Evolutionary conservation across 2,888 invertebrate genomes (phyloP).

Genomic region (Epistrophella euchroma): DNA sequence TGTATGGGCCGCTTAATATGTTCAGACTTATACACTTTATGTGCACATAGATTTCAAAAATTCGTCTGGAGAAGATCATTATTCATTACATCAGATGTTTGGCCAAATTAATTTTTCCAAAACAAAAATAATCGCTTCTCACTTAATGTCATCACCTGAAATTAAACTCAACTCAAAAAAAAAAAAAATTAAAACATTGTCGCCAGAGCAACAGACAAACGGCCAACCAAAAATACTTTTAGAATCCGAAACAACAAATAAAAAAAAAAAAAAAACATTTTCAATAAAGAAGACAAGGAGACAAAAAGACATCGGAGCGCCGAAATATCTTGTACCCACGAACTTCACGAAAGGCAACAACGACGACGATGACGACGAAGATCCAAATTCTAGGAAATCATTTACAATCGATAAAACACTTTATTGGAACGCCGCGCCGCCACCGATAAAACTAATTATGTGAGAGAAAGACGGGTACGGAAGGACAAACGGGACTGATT

Average conservation of each 20-base stretch:
- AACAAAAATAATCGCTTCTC: background rate
- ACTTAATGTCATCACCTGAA: background rate
- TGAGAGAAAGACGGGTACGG: slow-evolving; percentile 43
- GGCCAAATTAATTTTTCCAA: background rate
- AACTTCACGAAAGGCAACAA: background rate
- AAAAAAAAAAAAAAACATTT: slow-evolving; percentile 29
- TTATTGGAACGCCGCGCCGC: slow-evolving; percentile 68
- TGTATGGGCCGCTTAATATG: too few relatives aligned
- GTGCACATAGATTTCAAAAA: background rate
- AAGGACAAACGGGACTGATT: slow-evolving; percentile 55
- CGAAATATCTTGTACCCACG: slow-evolving; percentile 65
- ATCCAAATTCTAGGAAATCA: slow-evolving; percentile 77
- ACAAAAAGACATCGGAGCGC: slow-evolving; percentile 68
- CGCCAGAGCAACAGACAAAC: slow-evolving; percentile 19
- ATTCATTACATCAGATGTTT: background rate
- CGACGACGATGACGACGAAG: slow-evolving; percentile 14
- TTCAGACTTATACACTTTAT: too few relatives aligned
- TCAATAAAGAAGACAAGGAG: slow-evolving; percentile 61
- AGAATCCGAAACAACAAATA: slow-evolving; percentile 15
- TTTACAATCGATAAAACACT: slow-evolving; percentile 77
- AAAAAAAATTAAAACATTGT: slow-evolving; percentile 42
- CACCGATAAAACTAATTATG: slow-evolving; percentile 75
- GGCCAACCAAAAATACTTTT: slow-evolving; percentile 38
- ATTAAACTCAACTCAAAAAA: background rate
- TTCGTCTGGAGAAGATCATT: background rate